Evolutionary conservation across 1,140 invertebrate genomes (phyloP), one percentile per base, ranked within the genome.

Genomic region (Leucophenga varia): DNA sequence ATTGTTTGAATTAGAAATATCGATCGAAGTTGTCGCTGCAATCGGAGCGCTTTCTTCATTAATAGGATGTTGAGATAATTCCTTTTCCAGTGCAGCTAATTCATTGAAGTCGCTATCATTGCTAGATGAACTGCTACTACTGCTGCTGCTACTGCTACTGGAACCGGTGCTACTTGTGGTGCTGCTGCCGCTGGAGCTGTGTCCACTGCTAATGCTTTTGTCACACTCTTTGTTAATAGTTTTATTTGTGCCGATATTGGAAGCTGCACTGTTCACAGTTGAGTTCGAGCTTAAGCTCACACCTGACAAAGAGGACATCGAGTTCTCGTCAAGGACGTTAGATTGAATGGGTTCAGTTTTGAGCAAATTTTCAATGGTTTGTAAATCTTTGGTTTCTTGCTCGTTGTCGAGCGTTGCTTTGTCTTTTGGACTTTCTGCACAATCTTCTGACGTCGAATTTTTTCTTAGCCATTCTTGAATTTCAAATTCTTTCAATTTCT

Each of bases 51-150:
- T 10, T 30, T 18, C 13, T 17, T 42, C 16, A 35, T 34, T 25
- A 5, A 25, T 44, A 8, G 38, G 32, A 22, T 57, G 58, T 12
- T 61, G 60, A 7, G 68, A 71, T 0, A 72, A 48, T 38, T 72
- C 69, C 18, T 54, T 69, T 31, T 72, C 55, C 47, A 72, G 38
- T 8, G 69, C 64, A 0, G 63, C 59, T 41, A 69, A 28, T 38
- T 68, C 64, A 42, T 69, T 61, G 20, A 65, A 67, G 14, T 72
- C 69, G 10, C 68, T 67, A 10, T 54, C 59, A 12, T 56, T 54
- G 0, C 19, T 38, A 30, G 37, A 35, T 2, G 53, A 52, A 14
- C 47, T 44, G 16, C 49, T 40, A 46, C 30, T 37, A 10, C 47
- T 44, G 12, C 43, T 59, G 54, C 47, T 18, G 32, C n/a, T 18